Conservation (phyloP, 2,113 vertebrate species). For the Solenodon paradoxus region DNA sequence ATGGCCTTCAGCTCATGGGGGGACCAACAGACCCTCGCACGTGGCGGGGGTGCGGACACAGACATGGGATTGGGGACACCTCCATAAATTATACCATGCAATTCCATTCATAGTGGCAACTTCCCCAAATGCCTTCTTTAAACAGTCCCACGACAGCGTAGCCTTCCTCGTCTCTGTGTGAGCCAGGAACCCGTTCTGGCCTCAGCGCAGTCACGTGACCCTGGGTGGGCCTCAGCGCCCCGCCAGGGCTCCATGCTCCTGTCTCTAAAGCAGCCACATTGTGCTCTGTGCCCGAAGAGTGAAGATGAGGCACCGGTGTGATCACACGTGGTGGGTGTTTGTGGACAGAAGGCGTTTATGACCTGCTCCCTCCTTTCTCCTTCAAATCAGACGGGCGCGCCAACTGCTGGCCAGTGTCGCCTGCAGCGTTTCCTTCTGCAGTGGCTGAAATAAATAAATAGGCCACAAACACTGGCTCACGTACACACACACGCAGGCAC, state of each 20-base stretch:
- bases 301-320: neutral
- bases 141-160: neutral
- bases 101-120: neutral
- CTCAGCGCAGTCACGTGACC: fast-evolving
- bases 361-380: neutral
- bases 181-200: neutral
- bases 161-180: fast-evolving
- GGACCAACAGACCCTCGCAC: no score
- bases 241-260: neutral
- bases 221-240: fast-evolving
- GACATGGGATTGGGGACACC: no score
- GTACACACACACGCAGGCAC: no score
- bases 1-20: no score
- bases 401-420: neutral
- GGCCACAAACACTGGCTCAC: no score
- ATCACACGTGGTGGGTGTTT: neutral
- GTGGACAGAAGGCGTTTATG: neutral
- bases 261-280: neutral
- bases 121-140: neutral
- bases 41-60: fast-evolving
- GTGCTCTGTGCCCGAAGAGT: neutral
- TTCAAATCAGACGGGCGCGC: neutral
- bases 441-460: no score
- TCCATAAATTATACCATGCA: no score
- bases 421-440: neutral